Evolutionary conservation across 2,888 invertebrate species (phyloP).

Genomic region (Tetheella fluctuosa): DNA sequence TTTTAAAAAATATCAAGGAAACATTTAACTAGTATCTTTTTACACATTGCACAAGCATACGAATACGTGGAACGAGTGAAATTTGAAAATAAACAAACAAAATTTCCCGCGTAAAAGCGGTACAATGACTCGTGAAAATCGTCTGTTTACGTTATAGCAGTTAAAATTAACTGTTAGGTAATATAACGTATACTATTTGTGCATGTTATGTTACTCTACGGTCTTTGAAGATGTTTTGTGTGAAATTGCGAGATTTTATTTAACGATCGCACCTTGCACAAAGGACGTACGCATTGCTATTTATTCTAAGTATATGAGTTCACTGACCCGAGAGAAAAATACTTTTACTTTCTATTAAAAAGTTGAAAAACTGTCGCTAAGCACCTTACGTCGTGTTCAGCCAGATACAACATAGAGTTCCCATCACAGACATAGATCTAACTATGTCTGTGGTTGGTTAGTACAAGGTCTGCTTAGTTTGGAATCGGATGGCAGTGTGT

Average conservation of each 20-base stretch:
- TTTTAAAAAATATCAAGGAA: no score
- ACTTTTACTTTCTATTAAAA: not conserved
- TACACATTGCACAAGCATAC: not conserved
- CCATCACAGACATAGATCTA: no score
- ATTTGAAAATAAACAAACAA: not conserved
- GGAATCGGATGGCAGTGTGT: no score
- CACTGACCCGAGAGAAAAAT: not conserved
- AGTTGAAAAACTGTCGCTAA: not conserved
- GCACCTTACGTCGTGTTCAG: no score
- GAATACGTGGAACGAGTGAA: not conserved
- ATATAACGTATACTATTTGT: not conserved
- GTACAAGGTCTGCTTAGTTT: no score
- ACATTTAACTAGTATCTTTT: not conserved
- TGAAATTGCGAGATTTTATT: not conserved
- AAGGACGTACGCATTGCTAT: not conserved
- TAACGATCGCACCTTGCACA: not conserved
- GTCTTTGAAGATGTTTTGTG: slow-evolving; percentile 2
- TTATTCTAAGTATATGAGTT: not conserved
- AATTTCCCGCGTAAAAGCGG: not conserved
- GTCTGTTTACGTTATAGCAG: slow-evolving; percentile 1
- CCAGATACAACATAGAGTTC: no score
- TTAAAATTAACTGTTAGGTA: slow-evolving; percentile 7
- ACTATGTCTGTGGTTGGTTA: no score
- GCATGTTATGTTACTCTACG: not conserved
- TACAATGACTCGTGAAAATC: slow-evolving; percentile 7